Percentiles rank a stretch among this genome's conserved stretches.
Conservation (phyloP, 2,888 invertebrate genomes). For the Drosophila borealis region DNA sequence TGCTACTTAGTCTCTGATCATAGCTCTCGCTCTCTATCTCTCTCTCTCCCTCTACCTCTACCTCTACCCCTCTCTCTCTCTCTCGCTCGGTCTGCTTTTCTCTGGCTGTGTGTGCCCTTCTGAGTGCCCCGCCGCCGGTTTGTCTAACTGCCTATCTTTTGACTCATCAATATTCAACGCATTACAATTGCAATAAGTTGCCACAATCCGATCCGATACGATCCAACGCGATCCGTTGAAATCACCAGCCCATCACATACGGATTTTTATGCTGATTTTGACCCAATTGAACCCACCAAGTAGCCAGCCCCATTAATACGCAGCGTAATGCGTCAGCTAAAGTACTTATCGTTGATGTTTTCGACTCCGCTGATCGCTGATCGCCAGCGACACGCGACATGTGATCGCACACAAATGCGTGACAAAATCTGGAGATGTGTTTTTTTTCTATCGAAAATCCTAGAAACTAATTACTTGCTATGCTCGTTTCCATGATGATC, state of each 20-base stretch:
- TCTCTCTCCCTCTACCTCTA: neutral
- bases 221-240: slow-evolving; percentile 57
- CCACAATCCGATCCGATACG: slow-evolving; percentile 50
- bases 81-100: neutral
- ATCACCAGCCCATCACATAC: slow-evolving; percentile 67
- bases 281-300: slow-evolving; percentile 73
- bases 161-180: slow-evolving; percentile 79
- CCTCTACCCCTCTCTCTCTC: neutral
- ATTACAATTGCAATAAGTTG: slow-evolving; percentile 80
- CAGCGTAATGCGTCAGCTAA: slow-evolving; percentile 59
- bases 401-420: slow-evolving; percentile 27
- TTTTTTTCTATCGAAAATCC: slow-evolving; percentile 2
- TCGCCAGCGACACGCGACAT: slow-evolving; percentile 43
- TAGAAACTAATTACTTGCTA: neutral
- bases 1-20: slow-evolving; percentile 28
- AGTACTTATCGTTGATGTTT: slow-evolving; percentile 34
- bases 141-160: slow-evolving; percentile 34
- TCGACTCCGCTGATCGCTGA: slow-evolving; percentile 24
- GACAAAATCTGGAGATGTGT: slow-evolving; percentile 9
- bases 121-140: slow-evolving; percentile 16
- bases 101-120: slow-evolving; percentile 13
- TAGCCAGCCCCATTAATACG: slow-evolving; percentile 57
- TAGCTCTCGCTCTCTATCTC: neutral
- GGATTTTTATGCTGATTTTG: slow-evolving; percentile 79
- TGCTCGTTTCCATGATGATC: neutral